A percentile compares a stretch with the other conserved stretches of the same genome.
Evolutionary conservation across 2,797 vertebrate species (phyloP).

Genomic region (Pteropus rufus): DNA sequence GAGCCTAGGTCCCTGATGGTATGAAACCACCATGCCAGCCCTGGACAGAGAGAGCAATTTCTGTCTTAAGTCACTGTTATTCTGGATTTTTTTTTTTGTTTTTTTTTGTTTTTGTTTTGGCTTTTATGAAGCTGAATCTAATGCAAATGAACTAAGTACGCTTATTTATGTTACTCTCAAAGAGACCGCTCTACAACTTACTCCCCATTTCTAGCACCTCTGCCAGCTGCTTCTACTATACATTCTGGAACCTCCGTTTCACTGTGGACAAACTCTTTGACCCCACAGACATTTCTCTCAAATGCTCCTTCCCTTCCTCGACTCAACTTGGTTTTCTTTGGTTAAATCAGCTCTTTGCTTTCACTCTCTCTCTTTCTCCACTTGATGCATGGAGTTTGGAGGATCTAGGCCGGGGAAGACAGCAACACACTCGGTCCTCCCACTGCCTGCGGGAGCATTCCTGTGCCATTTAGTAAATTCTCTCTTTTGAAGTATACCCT

Average conservation of each 20-base stretch:
- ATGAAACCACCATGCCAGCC: not conserved
- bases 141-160: not conserved
- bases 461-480: not conserved
- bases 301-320: not conserved
- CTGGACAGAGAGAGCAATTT: not conserved
- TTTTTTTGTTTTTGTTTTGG: not conserved
- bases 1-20: not conserved
- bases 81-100: not conserved
- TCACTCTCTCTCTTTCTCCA: not conserved
- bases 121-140: not conserved
- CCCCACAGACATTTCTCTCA: not conserved
- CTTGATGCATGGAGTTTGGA: not conserved
- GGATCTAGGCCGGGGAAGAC: not conserved
- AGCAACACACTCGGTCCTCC: not conserved
- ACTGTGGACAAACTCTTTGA: not conserved
- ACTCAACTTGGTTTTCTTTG: conserved; percentile 10
- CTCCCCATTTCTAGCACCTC: not conserved
- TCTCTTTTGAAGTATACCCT: not conserved
- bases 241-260: not conserved
- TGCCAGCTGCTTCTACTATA: not conserved
- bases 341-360: not conserved
- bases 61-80: not conserved
- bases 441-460: not conserved
- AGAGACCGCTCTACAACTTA: not conserved
- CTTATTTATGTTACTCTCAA: not conserved